phyloP scores from a whole-genome alignment of 2,888 invertebrate species.

The Cetonia aurata region DNA sequence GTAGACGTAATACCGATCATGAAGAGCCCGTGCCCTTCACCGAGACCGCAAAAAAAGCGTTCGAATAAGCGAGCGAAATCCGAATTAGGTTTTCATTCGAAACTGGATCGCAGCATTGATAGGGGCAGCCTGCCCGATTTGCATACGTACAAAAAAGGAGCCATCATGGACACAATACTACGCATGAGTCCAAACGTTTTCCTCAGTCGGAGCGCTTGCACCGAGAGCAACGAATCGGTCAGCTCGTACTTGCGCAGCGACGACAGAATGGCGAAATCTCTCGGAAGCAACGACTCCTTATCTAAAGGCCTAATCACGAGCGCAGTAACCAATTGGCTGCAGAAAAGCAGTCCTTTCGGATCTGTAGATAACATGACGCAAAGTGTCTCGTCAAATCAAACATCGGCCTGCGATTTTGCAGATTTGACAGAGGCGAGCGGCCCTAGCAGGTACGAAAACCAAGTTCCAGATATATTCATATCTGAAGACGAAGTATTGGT shows the following conservation, averaged over 20 bases:
- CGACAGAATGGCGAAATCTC: constrained; percentile 54
- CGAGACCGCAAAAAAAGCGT: constrained; percentile 54
- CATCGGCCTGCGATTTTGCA: constrained; percentile 57
- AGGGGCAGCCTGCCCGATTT: constrained; percentile 63
- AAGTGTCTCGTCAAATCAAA: constrained; percentile 49
- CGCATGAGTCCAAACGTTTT: constrained; percentile 61
- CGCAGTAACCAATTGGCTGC: constrained; percentile 64
- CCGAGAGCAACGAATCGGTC: constrained; percentile 60
- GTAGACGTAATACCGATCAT: constrained; percentile 66
- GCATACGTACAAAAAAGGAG: constrained; percentile 56
- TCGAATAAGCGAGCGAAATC: constrained; percentile 61
- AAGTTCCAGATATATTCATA: constrained; percentile 58
- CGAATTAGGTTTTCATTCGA: constrained; percentile 60
- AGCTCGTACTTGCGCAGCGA: constrained; percentile 53
- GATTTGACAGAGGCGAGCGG: constrained; percentile 51
- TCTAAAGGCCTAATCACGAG: constrained; percentile 60
- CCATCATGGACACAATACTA: constrained; percentile 60
- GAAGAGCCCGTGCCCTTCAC: constrained; percentile 65
- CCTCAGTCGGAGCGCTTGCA: constrained; percentile 52
- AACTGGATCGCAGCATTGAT: constrained; percentile 55
- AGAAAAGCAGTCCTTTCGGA: constrained; percentile 60
- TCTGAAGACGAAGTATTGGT: constrained; percentile 53
- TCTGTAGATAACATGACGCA: constrained; percentile 56
- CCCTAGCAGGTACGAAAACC: constrained; percentile 40
- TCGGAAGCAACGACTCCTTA: constrained; percentile 60